Conservation (phyloP, 2,113 vertebrate species). For the Neogobius melanostomus region DNA sequence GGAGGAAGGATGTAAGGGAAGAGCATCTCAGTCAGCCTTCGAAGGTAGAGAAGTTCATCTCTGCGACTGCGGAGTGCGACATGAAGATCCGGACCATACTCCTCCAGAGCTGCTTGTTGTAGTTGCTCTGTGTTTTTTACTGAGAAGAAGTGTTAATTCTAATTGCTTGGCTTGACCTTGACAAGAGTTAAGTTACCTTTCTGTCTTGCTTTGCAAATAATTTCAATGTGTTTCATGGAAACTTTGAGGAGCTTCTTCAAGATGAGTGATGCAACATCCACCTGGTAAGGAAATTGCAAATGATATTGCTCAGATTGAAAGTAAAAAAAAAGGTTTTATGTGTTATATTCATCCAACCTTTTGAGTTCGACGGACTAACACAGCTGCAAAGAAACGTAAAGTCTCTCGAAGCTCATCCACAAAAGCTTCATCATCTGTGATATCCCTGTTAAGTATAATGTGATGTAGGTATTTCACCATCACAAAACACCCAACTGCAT, state of each 20-base stretch:
- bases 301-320: not conserved
- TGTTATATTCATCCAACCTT: conserved; percentile 78
- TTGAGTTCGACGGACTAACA: conserved; percentile 89
- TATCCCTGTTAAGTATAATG: conserved; percentile 76
- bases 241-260: conserved; percentile 93
- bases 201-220: conserved; percentile 92
- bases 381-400: conserved; percentile 89
- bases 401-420: conserved; percentile 91
- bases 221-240: conserved; percentile 96
- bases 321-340: no score
- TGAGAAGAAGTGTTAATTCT: conserved; percentile 45
- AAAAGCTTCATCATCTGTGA: conserved; percentile 95
- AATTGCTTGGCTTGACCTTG: not conserved
- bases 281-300: conserved; percentile 67
- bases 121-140: conserved; percentile 89
- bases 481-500: conserved; percentile 18
- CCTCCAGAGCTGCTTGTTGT: conserved; percentile 92
- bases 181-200: conserved; percentile 81
- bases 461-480: not conserved
- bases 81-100: conserved; percentile 94
- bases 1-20: conserved; percentile 94
- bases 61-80: conserved; percentile 91
- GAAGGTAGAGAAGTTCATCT: conserved; percentile 94
- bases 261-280: conserved; percentile 90
- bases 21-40: conserved; percentile 93